These are phyloP conservation scores for Hypsopygia costalis DNA, from an alignment of 2,888 invertebrate species.

Conservation along the genomic window DNA sequence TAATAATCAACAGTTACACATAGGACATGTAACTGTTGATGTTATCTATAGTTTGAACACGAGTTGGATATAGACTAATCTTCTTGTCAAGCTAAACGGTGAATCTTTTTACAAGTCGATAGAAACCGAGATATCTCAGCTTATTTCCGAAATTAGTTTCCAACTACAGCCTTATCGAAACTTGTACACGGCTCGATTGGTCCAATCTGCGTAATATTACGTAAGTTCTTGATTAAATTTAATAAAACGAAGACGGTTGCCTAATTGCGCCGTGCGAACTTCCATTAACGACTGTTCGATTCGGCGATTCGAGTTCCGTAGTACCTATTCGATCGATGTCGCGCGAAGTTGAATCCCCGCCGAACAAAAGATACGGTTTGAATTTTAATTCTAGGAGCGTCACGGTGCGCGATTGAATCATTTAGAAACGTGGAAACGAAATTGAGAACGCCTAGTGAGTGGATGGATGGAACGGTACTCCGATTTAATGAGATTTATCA, in stretches of 20 bases:
- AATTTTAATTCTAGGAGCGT: slow-evolving; percentile 37
- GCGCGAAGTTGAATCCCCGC: slow-evolving; percentile 12
- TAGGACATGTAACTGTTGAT: no score
- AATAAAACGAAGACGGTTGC: slow-evolving; percentile 78
- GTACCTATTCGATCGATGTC: slow-evolving; percentile 52
- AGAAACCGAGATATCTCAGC: slow-evolving; percentile 65
- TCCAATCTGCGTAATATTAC: slow-evolving; percentile 78
- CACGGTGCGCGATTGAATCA: slow-evolving; percentile 41
- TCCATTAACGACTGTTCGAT: slow-evolving; percentile 77
- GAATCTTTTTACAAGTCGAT: slow-evolving; percentile 67
- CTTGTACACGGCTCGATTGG: slow-evolving; percentile 75
- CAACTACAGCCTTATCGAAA: slow-evolving; percentile 76
- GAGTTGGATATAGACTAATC: slow-evolving; percentile 30
- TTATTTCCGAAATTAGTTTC: slow-evolving; percentile 76
- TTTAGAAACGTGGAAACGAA: slow-evolving; percentile 48
- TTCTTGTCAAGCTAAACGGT: slow-evolving; percentile 50
- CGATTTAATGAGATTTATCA: slow-evolving; percentile 61
- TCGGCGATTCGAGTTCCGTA: slow-evolving; percentile 46
- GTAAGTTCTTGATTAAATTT: slow-evolving; percentile 81
- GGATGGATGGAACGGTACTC: slow-evolving; percentile 34
- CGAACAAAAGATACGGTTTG: slow-evolving; percentile 33
- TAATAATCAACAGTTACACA: no score
- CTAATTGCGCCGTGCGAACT: slow-evolving; percentile 72
- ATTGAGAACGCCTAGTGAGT: slow-evolving; percentile 42
- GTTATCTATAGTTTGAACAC: no score